Base-by-base conservation (phyloP, 2,888 invertebrate species). In the Caenorhabditis imperialis region DNA sequence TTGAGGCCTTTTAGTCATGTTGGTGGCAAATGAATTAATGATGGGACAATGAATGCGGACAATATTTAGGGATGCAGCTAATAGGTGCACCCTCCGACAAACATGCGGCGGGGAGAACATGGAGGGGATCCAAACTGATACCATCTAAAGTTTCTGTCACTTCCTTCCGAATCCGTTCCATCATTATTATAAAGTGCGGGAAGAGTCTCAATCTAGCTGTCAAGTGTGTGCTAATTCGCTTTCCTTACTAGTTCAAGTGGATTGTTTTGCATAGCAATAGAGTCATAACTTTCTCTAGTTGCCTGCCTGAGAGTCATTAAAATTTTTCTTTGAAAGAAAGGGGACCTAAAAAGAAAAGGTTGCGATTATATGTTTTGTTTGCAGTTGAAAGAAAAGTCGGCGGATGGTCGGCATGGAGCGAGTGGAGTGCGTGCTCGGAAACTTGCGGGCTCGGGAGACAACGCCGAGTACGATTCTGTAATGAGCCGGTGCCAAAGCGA, bases 351-450 rank as follows among this genome's bases (percentile, higher is more conserved):
- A 33, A 25, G 57, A 50, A 55, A 44, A 67, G 51, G 48, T 51
- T 22, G 35, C 57, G 8, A 51, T 54, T 22, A 67, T 57, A 51
- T 38, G 42, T 50, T 58, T 37, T 22, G 37, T 33, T 69, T 84
- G 55, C 72, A 84, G 84, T 84, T 27, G 71, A 79, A 58, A 71
- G 81, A 48, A 70, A 82, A 47, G 73, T 80, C 47, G 84, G 84
- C 20, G 81, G 77, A 38, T 84, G 84, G 84, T 75, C 82, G 38
- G 48, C 62, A 30, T 84, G 84, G 84, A 58, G 65, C 25, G 70
- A 75, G 23, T 84, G 83, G 83, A 75, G 79, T 44, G 71, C 70
- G 2, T 84, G 84, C 72, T 75, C 78, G 33, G 70, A 75, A 38
- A 76, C 79, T 37, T 84, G 84, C 47, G 84, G 84, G 2, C 44